Evolutionary conservation across 2,888 invertebrate genomes (phyloP), one percentile per base, ranked within the genome.

Genomic region (Mechanitis mazaeus): DNA sequence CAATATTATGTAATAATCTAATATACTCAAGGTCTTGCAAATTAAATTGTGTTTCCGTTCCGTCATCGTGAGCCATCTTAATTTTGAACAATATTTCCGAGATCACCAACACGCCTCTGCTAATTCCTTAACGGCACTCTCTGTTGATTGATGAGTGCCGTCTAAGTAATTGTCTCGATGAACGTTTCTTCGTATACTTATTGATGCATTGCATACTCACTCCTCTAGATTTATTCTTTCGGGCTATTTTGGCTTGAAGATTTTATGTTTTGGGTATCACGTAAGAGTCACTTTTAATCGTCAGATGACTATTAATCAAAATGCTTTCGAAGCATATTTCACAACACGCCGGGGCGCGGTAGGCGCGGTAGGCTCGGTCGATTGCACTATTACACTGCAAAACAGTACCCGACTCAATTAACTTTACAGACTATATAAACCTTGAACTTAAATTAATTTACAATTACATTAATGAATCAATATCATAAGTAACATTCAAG

Each of bases 361-460:
- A 64, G 59, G 56, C 58, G 64, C 64, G 67, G 74, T 70, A 64
- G 59, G 56, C 58, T 64, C 64, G 67, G 69, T 65, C 70, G 65
- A 66, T 70, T 68, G 70, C 64, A 65, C 64, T 72, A 69, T 74
- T 71, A 76, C 69, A 63, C 65, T 71, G 68, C 71, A 69, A 71
- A 71, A 71, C 70, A 70, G 68, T 60, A 63, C 64, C 31, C 7
- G 31, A 28, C 64, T 67, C 68, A 70, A 70, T 68, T 64, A 68
- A 64, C 38, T 54, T 55, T 53, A 54, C 45, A 20, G 54, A 58
- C 38, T 33, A 45, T 12, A 1, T 31, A 63, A 47, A 28, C 42
- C 3, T 11, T 42, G 12, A 56, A 56, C 53, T 50, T 45, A 42
- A 42, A 9, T 42, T 42, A 11, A 42, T 9, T 9, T 42, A 9